Evolutionary conservation across 2,113 vertebrate genomes (phyloP), one percentile per base, ranked within the genome.

Genomic region (Uria aalge): DNA sequence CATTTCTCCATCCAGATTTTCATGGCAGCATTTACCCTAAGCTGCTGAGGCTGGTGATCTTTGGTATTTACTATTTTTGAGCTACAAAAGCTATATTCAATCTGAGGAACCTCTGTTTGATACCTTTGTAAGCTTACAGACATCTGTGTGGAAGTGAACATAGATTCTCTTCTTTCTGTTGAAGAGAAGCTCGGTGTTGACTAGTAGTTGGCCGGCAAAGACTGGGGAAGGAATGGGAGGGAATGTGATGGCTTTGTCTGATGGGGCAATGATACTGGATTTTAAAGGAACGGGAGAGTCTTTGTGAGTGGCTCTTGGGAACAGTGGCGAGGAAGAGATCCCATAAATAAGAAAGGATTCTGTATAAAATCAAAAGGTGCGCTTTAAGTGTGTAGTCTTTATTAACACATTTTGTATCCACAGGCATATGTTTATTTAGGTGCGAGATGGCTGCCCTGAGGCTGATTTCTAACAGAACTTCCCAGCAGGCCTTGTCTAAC

Each of bases 391-490:
- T 23, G 15, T 32, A 8, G 60, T 62, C 29, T 57, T 15, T 56
- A 21, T 59, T 95, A 95, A 97, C 0, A 0, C 24, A 3, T 75
- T 90, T 75, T 11, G 0, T 30, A 7, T 66, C 84, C 92, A 48
- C 67, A 89, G 97, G 94, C 96, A 10, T 83, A 38, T 72, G 3
- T 92, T 80, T 96, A 55, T 67, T 64, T 92, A 97, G 95, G 62
- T 62, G 91, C 86, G 95, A 97, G 91, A 99, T 99, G 99, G 99
- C 98, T 90, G 96, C 96, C 75, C 94, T 98, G 87, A 97, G 90
- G 84, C 77, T 97, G 93, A 93, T 98, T 96, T 98, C 97, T 34
- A 99, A 98, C 96, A 98, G 96, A 96, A 99, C 98, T 26, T 97
- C 98, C 92, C 98, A 98, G 73, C 98, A 92, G 73, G 96, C 96